Conservation (phyloP, 2,888 invertebrate species). For the Nysson spinosus region DNA sequence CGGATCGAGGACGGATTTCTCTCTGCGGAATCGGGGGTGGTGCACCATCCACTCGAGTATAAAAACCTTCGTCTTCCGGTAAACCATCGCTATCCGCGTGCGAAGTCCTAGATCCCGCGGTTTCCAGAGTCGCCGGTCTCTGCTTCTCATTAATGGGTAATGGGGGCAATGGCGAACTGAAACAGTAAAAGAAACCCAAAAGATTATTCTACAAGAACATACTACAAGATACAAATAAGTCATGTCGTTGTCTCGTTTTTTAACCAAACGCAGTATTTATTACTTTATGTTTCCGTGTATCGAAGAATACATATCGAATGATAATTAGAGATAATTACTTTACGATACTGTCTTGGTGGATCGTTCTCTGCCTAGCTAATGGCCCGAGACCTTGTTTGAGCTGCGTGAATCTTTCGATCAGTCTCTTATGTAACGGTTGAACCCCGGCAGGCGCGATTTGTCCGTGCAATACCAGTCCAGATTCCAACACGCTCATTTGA, state of each 20-base stretch:
- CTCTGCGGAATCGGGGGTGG: constrained; percentile 81
- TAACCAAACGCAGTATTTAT: background rate
- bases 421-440: constrained; percentile 92
- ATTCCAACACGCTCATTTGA: constrained; percentile 89
- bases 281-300: background rate
- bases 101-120: constrained; percentile 64
- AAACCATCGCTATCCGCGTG: constrained; percentile 71
- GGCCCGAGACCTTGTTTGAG: constrained; percentile 88
- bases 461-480: constrained; percentile 90
- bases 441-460: constrained; percentile 92
- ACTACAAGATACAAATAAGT: no score
- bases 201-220: no score
- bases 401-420: constrained; percentile 92
- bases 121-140: constrained; percentile 70
- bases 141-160: constrained; percentile 81
- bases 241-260: no score
- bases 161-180: constrained; percentile 88
- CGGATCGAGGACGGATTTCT: constrained; percentile 81
- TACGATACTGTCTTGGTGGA: constrained; percentile 88
- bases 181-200: background rate
- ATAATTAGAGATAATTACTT: constrained; percentile 84
- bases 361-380: constrained; percentile 75
- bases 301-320: background rate
- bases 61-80: constrained; percentile 74
- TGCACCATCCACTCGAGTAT: constrained; percentile 71